Evolutionary conservation across 2,797 vertebrate genomes (phyloP), one percentile per base, ranked within the genome.

Genomic region (Huso huso): DNA sequence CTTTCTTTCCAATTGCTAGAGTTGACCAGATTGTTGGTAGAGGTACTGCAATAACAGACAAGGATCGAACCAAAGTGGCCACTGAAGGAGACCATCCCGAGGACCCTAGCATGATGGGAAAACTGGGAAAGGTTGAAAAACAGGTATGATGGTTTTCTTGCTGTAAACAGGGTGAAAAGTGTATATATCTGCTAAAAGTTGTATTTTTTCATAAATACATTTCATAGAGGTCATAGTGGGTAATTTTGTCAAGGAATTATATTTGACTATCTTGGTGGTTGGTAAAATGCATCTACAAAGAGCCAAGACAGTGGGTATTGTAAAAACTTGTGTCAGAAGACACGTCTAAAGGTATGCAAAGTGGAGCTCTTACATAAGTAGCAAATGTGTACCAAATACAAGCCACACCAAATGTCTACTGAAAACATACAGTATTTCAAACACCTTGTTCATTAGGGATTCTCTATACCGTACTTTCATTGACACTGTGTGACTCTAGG

Each of bases 21-120:
- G 96, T 99, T 82, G 96, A 99, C 87, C 96, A 99, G 87, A 99
- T 99, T 1, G 94, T 99, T 59, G 96, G 96, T 65, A 88, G 95
- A 81, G 95, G 95, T 71, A 89, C 93, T 8, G 88, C 93, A 15
- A 87, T 93, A 50, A 82, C 93, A 0, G 96, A 99, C 78, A 99
- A 98, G 77, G 96, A 99, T 71, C 93, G 96, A 4, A 90, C 91
- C 70, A 99, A 98, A 85, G 88, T 91, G 18, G 82, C 91, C 0
- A 82, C 79, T 0, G 96, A 98, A 49, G 86, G 84, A 0, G 96
- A 98, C 72, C 72, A 93, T 58, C 87, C 91, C 0, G 96, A 99
- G 68, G 96, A 98, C 69, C 93, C 93, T 1, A 99, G 96, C 82
- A 98, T 99, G 96, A 98, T 99, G 96, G 96, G 96, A 68, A 88